Percentiles rank a stretch among this genome's conserved stretches.
phyloP scores from a whole-genome alignment of 2,888 invertebrate species.

The Leucophora obtusa region DNA sequence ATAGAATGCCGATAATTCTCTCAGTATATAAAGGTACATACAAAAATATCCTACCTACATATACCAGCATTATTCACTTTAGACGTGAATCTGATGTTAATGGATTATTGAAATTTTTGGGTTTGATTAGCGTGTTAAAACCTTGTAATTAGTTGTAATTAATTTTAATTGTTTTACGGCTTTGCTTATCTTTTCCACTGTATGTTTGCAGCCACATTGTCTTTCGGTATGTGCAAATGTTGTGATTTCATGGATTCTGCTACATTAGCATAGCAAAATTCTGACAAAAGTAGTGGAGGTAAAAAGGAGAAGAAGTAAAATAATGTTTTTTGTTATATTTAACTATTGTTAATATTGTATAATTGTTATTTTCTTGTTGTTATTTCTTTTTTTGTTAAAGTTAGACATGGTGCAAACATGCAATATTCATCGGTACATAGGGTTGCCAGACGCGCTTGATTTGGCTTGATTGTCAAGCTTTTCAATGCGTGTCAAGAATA shows the following conservation, averaged over 20 bases:
- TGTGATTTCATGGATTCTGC: background rate
- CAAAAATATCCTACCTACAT: too few species aligned
- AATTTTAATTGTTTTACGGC: slow-evolving; percentile 65
- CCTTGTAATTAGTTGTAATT: slow-evolving; percentile 67
- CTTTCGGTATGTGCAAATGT: too few species aligned
- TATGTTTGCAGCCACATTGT: too few species aligned
- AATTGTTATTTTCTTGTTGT: slow-evolving; percentile 8
- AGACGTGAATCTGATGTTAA: background rate
- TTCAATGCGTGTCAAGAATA: too few species aligned
- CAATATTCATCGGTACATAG: slow-evolving; percentile 1
- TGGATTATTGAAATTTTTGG: slow-evolving; percentile 26
- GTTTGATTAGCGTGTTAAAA: slow-evolving; percentile 64
- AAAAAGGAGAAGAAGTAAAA: background rate
- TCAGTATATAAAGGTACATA: too few species aligned
- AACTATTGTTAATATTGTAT: background rate
- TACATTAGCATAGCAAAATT: slow-evolving; percentile 1
- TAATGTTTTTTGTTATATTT: background rate
- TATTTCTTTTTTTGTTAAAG: too few species aligned
- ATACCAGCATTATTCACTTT: too few species aligned
- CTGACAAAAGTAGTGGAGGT: background rate
- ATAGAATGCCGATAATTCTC: too few species aligned
- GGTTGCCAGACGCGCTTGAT: too few species aligned
- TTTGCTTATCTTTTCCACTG: background rate
- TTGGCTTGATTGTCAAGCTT: too few species aligned
- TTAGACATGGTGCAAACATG: background rate